Conservation (phyloP, 2,797 vertebrate genomes). For the Catamblyrhynchus diadema region DNA sequence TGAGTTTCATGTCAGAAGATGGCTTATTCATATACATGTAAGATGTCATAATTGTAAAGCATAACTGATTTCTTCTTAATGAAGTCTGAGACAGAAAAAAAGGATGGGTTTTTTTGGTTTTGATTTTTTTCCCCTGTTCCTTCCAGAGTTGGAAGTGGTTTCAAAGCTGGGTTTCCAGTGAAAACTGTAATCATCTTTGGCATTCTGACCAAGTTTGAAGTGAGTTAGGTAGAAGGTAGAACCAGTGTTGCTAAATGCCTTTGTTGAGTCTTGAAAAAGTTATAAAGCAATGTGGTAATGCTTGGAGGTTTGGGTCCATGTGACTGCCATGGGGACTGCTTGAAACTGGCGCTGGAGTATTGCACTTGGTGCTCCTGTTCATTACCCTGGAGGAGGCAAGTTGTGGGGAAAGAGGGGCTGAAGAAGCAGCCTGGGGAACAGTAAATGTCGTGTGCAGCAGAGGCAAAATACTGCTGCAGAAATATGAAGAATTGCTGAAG, state of each 20-base stretch:
- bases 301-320: neutral
- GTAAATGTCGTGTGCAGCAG: neutral
- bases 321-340: neutral
- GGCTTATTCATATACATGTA: neutral
- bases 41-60: neutral
- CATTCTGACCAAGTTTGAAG: neutral
- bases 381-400: neutral
- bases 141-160: neutral
- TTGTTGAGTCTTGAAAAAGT: neutral
- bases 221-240: neutral
- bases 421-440: neutral
- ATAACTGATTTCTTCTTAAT: neutral
- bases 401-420: neutral
- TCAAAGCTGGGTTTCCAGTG: neutral
- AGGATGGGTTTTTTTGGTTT: neutral
- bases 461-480: neutral
- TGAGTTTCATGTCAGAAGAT: neutral
- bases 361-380: neutral
- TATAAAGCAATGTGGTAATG: neutral
- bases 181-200: neutral
- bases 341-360: neutral
- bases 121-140: too few relatives aligned
- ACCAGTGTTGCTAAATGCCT: neutral
- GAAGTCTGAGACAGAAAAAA: neutral
- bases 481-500: slow-evolving; percentile 18